A percentile compares a stretch with the other conserved stretches of the same genome.
phyloP scores from a whole-genome alignment of 2,797 vertebrate genomes.

The Acanthurus tractus region DNA sequence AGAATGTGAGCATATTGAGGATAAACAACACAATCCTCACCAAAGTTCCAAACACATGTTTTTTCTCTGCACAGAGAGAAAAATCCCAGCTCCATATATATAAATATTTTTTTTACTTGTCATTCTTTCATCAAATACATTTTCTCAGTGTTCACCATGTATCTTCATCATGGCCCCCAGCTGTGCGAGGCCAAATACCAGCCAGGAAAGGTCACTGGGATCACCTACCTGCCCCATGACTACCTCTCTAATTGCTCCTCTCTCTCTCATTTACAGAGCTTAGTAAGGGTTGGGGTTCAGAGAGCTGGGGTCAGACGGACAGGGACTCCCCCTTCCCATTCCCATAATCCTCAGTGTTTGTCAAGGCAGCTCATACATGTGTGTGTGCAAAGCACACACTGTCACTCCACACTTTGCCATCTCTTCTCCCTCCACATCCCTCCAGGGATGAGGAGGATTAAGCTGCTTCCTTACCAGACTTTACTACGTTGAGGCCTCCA shows the following conservation, averaged over 20 bases:
- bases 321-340: slow-evolving; percentile 24
- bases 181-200: slow-evolving; percentile 75
- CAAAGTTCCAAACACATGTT: slow-evolving; percentile 18
- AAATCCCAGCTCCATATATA: not conserved
- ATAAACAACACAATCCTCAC: slow-evolving; percentile 27
- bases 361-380: slow-evolving; percentile 46
- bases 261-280: slow-evolving; percentile 72
- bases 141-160: slow-evolving; percentile 39
- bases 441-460: slow-evolving; percentile 49
- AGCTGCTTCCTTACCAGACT: slow-evolving; percentile 40
- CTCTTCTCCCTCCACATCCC: slow-evolving; percentile 25
- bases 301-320: slow-evolving; percentile 52
- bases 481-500: slow-evolving; percentile 6
- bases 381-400: slow-evolving; percentile 45
- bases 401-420: slow-evolving; percentile 46
- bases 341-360: slow-evolving; percentile 58
- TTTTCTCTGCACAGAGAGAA: not conserved
- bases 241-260: slow-evolving; percentile 74
- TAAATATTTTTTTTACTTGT: not conserved
- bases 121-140: slow-evolving; percentile 23
- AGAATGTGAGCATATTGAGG: slow-evolving; percentile 47
- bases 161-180: slow-evolving; percentile 52
- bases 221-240: slow-evolving; percentile 72
- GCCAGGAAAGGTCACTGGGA: slow-evolving; percentile 60
- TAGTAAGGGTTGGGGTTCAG: slow-evolving; percentile 56